Evolutionary conservation across 2,113 vertebrate species (phyloP).

Genomic region (Chroicocephalus ridibundus): DNA sequence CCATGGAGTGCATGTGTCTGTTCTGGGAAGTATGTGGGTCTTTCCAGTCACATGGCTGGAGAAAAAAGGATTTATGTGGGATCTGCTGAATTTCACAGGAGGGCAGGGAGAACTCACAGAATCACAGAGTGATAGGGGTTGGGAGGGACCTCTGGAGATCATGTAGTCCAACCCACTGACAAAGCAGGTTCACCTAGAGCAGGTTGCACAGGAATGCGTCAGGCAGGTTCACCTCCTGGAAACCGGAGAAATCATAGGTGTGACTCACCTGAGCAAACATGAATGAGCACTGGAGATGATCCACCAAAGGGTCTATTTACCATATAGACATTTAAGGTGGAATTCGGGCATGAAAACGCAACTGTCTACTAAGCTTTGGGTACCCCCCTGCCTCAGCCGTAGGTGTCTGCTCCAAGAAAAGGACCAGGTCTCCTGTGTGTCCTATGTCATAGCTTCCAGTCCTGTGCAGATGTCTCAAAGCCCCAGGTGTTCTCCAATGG

Average conservation of each 20-base stretch:
- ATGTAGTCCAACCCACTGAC: no score
- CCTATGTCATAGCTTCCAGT: neutral
- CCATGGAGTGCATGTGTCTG: fast-evolving
- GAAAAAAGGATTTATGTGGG: neutral
- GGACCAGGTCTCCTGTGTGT: neutral
- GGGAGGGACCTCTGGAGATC: no score
- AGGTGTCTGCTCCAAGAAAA: neutral
- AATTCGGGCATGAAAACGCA: neutral
- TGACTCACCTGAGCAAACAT: neutral
- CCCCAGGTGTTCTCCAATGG: neutral
- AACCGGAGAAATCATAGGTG: neutral
- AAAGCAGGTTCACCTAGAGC: no score
- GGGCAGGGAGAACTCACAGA: neutral
- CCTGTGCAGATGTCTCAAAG: neutral
- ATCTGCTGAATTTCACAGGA: neutral
- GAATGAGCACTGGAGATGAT: no score
- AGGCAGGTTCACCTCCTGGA: neutral
- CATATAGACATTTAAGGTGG: no score
- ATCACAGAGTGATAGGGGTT: no score
- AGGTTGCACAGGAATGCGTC: no score
- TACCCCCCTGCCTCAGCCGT: neutral
- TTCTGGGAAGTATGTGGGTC: neutral
- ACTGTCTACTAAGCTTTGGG: fast-evolving
- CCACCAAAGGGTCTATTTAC: no score
- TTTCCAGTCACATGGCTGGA: neutral